Percentiles rank a stretch among this genome's conserved stretches.
These are phyloP conservation scores for Spea multiplicata DNA, from an alignment of 2,113 vertebrate species.

Conservation along the genomic window DNA sequence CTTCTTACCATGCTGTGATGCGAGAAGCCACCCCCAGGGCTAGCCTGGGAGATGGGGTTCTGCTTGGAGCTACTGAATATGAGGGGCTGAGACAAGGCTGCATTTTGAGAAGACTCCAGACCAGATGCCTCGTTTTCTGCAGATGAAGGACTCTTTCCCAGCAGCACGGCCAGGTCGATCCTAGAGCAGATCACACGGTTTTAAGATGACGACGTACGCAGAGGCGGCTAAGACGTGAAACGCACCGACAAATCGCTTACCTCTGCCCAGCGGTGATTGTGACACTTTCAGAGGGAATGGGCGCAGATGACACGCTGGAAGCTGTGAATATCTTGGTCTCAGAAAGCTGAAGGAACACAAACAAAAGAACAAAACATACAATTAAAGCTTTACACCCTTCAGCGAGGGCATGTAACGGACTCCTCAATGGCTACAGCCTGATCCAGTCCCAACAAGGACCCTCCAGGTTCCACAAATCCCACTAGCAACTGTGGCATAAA, in stretches of 20 bases:
- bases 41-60: slow-evolving; percentile 77
- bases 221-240: neutral
- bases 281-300: slow-evolving; percentile 88
- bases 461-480: too few relatives aligned
- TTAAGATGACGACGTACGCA: neutral
- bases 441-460: too few relatives aligned
- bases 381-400: too few relatives aligned
- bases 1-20: slow-evolving; percentile 90
- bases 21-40: slow-evolving; percentile 74
- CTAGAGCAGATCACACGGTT: slow-evolving; percentile 46
- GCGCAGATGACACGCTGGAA: slow-evolving; percentile 88
- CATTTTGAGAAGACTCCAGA: slow-evolving; percentile 79
- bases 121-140: slow-evolving; percentile 82
- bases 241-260: slow-evolving; percentile 56
- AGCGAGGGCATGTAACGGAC: too few relatives aligned
- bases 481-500: too few relatives aligned
- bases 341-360: slow-evolving; percentile 74
- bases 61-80: slow-evolving; percentile 98
- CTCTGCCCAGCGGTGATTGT: slow-evolving; percentile 98
- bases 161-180: slow-evolving; percentile 92
- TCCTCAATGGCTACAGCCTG: too few relatives aligned
- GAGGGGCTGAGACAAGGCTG: slow-evolving; percentile 85
- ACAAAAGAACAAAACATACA: neutral
- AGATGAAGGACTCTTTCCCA: slow-evolving; percentile 92
- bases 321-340: slow-evolving; percentile 98